These are phyloP conservation scores for Periparus ater DNA, from an alignment of 2,797 vertebrate genomes.

Conservation along the genomic window DNA sequence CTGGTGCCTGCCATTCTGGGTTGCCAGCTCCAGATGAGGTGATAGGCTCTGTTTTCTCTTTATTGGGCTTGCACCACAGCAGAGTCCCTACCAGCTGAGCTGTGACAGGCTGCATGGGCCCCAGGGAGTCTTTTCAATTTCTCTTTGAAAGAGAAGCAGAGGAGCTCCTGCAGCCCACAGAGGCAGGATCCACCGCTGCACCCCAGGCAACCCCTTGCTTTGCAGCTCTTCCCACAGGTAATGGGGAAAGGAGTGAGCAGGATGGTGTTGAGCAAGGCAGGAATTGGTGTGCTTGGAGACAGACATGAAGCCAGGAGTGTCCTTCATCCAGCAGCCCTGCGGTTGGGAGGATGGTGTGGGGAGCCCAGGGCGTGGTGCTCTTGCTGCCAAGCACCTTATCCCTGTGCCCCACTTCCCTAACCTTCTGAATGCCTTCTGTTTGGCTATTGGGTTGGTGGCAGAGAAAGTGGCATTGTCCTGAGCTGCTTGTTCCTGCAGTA, in stretches of 20 bases:
- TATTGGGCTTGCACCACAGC: background rate
- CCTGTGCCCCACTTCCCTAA: background rate
- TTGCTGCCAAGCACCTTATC: accelerated
- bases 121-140: accelerated
- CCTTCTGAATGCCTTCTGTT: background rate
- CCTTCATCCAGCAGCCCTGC: accelerated
- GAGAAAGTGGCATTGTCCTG: background rate
- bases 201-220: background rate
- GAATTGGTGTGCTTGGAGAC: background rate
- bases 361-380: background rate
- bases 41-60: background rate
- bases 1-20: background rate
- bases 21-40: background rate
- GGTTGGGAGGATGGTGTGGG: accelerated
- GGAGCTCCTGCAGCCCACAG: background rate
- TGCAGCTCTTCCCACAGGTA: background rate
- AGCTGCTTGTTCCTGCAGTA: accelerated
- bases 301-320: accelerated
- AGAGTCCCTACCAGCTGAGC: background rate
- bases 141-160: background rate
- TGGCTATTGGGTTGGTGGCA: background rate
- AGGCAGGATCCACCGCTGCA: background rate
- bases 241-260: accelerated
- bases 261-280: background rate
- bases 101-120: background rate